phyloP scores from a whole-genome alignment of 2,888 invertebrate species.

The Brenthis hecate region DNA sequence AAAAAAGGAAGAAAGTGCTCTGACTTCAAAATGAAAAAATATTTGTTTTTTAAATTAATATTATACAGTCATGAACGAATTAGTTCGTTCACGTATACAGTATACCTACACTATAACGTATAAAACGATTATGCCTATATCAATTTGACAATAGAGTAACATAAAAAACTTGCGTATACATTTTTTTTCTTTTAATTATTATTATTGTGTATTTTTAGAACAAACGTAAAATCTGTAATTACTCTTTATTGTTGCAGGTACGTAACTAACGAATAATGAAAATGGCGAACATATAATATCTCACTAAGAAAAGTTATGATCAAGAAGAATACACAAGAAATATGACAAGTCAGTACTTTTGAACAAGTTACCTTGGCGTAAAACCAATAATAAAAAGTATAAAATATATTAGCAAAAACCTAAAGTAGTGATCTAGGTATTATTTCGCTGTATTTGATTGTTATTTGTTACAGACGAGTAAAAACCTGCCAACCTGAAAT shows the following conservation, averaged over 20 bases:
- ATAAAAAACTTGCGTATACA: too few species aligned
- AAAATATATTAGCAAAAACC: slow-evolving; percentile 9
- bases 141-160: too few species aligned
- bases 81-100: too few species aligned
- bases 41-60: too few species aligned
- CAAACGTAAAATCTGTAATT: too few species aligned
- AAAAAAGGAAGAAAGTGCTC: slow-evolving; percentile 4
- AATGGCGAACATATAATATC: background rate
- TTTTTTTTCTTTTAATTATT: too few species aligned
- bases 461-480: slow-evolving; percentile 17
- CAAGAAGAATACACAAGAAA: background rate
- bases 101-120: too few species aligned
- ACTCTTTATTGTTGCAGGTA: slow-evolving; percentile 9
- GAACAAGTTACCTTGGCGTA: slow-evolving; percentile 19
- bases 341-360: slow-evolving; percentile 8
- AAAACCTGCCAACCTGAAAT: slow-evolving; percentile 32
- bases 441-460: slow-evolving; percentile 30
- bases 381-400: slow-evolving; percentile 17
- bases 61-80: too few species aligned
- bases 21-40: background rate
- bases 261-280: background rate
- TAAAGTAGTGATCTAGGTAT: slow-evolving; percentile 15
- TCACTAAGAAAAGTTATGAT: background rate
- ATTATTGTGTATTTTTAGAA: too few species aligned
- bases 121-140: too few species aligned